Conservation (phyloP, 2,888 invertebrate genomes). For the Ochlodes sylvanus region DNA sequence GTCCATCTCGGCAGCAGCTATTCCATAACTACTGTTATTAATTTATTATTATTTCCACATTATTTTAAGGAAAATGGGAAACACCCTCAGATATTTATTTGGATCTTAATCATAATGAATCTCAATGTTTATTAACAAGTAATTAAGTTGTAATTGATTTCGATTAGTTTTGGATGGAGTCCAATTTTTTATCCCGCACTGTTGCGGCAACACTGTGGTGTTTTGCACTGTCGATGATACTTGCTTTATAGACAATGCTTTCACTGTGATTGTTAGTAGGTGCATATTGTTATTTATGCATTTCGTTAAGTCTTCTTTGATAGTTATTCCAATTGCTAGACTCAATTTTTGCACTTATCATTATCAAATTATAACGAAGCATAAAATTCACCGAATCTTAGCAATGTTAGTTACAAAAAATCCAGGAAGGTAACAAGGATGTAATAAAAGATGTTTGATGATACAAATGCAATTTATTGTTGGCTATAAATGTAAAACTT, state of each 20-base stretch:
- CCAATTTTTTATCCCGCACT: conserved; percentile 50
- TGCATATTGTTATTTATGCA: conserved; percentile 67
- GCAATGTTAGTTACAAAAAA: conserved; percentile 39
- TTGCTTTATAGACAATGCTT: conserved; percentile 69
- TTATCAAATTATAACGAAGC: conserved; percentile 28
- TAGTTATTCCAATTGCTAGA: conserved; percentile 52
- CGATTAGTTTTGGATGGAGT: conserved; percentile 58
- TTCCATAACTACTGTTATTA: conserved; percentile 81
- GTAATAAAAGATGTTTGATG: conserved; percentile 52
- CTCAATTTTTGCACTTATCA: conserved; percentile 34
- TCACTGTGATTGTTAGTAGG: conserved; percentile 66
- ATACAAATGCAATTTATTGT: conserved; percentile 44
- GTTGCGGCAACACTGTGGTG: conserved; percentile 58
- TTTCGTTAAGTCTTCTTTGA: conserved; percentile 58
- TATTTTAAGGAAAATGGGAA: conserved; percentile 75
- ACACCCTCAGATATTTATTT: conserved; percentile 71
- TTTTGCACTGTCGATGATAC: conserved; percentile 56
- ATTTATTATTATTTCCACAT: conserved; percentile 83
- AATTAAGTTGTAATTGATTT: conserved; percentile 55
- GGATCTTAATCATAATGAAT: conserved; percentile 75
- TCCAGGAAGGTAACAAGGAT: conserved; percentile 1
- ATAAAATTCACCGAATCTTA: conserved; percentile 18
- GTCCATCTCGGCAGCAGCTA: conserved; percentile 69
- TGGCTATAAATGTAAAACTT: conserved; percentile 30
- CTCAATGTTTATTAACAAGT: conserved; percentile 67